A percentile compares a stretch with the other conserved stretches of the same genome.
These are phyloP conservation scores for Lithophane socia DNA, from an alignment of 2,888 invertebrate genomes.

Conservation along the genomic window DNA sequence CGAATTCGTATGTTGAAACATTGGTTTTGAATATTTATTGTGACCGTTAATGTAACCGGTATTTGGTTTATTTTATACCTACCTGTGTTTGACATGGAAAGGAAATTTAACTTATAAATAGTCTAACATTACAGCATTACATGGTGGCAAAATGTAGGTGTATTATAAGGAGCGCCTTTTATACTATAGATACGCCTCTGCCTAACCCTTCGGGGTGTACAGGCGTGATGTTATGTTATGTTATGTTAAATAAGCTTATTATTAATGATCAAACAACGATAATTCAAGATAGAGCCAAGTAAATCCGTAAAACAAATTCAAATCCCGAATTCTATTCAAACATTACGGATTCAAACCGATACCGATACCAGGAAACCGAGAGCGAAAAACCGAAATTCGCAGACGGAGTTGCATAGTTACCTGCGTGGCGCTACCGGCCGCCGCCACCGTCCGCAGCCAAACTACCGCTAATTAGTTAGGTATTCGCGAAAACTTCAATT, in stretches of 20 bases:
- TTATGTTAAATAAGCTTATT: background rate
- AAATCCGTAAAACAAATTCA: conserved; percentile 8
- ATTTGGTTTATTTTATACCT: background rate
- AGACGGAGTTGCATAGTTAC: conserved; percentile 63
- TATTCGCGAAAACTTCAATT: conserved; percentile 86
- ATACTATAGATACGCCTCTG: background rate
- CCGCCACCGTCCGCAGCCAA: conserved; percentile 65
- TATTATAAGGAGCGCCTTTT: background rate
- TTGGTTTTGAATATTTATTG: conserved; percentile 2
- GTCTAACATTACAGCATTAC: background rate
- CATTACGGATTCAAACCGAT: conserved; percentile 10
- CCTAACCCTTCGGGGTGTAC: background rate
- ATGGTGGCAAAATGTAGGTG: background rate
- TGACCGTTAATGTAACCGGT: background rate
- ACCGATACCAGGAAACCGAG: conserved; percentile 36
- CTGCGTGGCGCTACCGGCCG: conserved; percentile 62
- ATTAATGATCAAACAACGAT: background rate
- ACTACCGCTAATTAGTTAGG: conserved; percentile 82
- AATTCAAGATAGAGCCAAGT: background rate
- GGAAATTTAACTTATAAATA: background rate
- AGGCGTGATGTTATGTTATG: background rate
- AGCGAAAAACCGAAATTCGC: conserved; percentile 67
- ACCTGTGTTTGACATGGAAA: background rate
- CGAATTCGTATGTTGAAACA: background rate
- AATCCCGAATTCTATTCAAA: conserved; percentile 15